Percentiles rank a stretch among this genome's conserved stretches.
Conservation (phyloP, 2,888 invertebrate species). For the Empis livida region DNA sequence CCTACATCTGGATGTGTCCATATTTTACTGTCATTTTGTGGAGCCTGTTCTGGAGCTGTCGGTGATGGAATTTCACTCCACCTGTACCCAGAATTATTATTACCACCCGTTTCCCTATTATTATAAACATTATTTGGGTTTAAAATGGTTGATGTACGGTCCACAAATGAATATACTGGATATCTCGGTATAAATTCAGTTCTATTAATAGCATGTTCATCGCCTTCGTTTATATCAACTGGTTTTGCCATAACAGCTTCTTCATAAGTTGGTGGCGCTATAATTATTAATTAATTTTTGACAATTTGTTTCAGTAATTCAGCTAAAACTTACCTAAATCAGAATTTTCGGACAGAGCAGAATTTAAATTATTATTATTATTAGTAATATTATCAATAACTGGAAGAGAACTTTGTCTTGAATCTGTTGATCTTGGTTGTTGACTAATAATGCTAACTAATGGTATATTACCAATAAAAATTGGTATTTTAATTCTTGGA, state of each 20-base stretch:
- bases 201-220: slow-evolving; percentile 22
- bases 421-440: neutral
- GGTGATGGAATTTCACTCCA: too few species aligned
- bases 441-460: slow-evolving; percentile 15
- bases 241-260: slow-evolving; percentile 30
- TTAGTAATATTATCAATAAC: slow-evolving; percentile 2
- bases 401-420: slow-evolving; percentile 16
- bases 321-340: neutral
- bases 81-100: too few species aligned
- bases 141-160: too few species aligned
- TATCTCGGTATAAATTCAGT: slow-evolving; percentile 29
- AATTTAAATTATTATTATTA: neutral
- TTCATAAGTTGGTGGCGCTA: slow-evolving; percentile 34
- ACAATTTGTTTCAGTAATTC: neutral
- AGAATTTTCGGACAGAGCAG: neutral
- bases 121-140: too few species aligned
- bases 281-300: neutral
- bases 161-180: slow-evolving; percentile 28
- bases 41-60: too few species aligned
- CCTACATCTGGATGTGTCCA: neutral
- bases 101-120: too few species aligned
- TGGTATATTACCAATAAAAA: slow-evolving; percentile 33
- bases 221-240: slow-evolving; percentile 26
- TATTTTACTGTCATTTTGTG: too few species aligned
- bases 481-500: slow-evolving; percentile 25